Percentiles rank a stretch among this genome's conserved stretches.
Evolutionary conservation across 2,797 vertebrate genomes (phyloP).

Genomic region (Ibycter americanus): DNA sequence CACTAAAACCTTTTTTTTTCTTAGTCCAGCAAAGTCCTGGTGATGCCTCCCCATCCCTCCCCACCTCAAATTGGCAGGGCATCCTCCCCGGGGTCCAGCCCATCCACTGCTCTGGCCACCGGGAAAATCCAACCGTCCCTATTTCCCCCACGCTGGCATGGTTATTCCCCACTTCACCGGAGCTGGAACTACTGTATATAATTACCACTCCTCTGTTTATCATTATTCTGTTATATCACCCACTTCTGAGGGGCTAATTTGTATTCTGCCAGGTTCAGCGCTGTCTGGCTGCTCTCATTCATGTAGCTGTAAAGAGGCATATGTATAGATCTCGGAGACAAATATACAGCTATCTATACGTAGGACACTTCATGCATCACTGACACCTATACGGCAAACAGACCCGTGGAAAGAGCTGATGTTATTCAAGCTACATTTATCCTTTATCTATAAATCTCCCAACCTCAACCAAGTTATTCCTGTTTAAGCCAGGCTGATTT

Average conservation of each 20-base stretch:
- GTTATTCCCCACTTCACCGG: background rate
- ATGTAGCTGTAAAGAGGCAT: background rate
- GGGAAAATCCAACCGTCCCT: background rate
- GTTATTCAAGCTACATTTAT: background rate
- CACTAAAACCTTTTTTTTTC: background rate
- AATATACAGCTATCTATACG: background rate
- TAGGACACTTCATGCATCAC: background rate
- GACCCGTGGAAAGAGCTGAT: background rate
- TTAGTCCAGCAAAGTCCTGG: background rate
- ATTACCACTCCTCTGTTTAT: conserved; percentile 11
- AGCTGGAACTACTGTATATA: background rate
- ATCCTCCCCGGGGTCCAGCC: background rate
- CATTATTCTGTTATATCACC: background rate
- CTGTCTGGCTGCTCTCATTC: conserved; percentile 54
- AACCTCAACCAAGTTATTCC: background rate
- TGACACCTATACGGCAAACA: background rate
- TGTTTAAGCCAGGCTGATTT: background rate
- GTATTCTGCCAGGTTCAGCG: conserved; percentile 38
- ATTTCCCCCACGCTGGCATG: background rate
- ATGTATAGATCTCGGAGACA: background rate
- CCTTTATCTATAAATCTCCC: background rate
- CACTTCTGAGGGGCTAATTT: conserved; percentile 51
- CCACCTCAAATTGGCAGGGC: background rate
- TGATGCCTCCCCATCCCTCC: background rate
- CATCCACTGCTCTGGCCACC: background rate